A percentile compares a stretch with the other conserved stretches of the same genome.
These are phyloP conservation scores for Phalloptychus januarius DNA, from an alignment of 2,797 vertebrate species.

Conservation along the genomic window DNA sequence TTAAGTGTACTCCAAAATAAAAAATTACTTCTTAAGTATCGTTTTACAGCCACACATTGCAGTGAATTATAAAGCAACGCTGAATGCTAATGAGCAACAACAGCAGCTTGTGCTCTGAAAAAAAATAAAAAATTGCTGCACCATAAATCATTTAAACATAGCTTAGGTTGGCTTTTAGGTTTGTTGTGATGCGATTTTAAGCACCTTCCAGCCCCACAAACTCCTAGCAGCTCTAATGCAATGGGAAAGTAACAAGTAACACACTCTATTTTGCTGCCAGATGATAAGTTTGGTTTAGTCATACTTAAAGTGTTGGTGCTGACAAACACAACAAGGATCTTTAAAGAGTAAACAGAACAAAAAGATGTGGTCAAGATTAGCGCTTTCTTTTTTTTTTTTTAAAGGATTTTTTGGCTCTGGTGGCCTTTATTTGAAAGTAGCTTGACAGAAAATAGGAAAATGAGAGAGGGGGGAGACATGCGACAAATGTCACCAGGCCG, in stretches of 20 bases:
- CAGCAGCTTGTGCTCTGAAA: not conserved
- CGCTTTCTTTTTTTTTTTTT: too few relatives aligned
- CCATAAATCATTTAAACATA: not conserved
- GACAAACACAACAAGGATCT: not conserved
- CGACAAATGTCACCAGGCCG: too few relatives aligned
- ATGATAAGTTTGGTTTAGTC: not conserved
- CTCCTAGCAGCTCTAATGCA: not conserved
- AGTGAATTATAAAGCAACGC: not conserved
- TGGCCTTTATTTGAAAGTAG: too few relatives aligned
- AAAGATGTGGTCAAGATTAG: not conserved
- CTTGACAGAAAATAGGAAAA: too few relatives aligned
- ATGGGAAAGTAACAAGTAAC: not conserved
- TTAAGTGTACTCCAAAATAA: not conserved
- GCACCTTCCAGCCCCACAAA: not conserved
- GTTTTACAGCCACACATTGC: not conserved
- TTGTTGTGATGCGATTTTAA: conserved; percentile 2
- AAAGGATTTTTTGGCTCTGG: too few relatives aligned
- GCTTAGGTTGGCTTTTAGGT: not conserved
- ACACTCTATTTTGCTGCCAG: not conserved
- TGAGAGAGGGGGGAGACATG: too few relatives aligned
- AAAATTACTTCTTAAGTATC: not conserved
- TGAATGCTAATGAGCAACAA: not conserved
- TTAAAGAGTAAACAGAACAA: not conserved
- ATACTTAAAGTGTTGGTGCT: not conserved
- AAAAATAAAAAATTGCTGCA: not conserved